These are phyloP conservation scores for Stigmatopora nigra DNA, from an alignment of 2,113 vertebrate species.

Conservation along the genomic window DNA sequence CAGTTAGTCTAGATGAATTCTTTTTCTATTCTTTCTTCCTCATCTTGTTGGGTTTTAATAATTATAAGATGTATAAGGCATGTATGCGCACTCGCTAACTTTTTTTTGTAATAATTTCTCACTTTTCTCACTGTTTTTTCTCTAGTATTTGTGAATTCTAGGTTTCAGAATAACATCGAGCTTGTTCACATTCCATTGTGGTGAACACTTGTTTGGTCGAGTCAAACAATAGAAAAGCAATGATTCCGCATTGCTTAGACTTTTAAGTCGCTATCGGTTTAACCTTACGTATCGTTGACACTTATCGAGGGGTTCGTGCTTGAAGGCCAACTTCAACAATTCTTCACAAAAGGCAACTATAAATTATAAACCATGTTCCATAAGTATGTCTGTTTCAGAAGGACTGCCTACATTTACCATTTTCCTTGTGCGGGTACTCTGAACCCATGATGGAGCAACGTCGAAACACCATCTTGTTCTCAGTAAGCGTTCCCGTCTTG, in stretches of 20 bases:
- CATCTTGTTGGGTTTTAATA: neutral
- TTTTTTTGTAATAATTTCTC: neutral
- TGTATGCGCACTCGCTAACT: neutral
- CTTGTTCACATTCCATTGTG: slow-evolving; percentile 3
- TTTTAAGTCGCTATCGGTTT: neutral
- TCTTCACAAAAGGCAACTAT: neutral
- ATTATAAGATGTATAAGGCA: neutral
- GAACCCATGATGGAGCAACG: slow-evolving; percentile 84
- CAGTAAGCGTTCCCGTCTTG: slow-evolving; percentile 94
- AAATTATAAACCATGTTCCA: neutral
- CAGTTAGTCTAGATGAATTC: neutral
- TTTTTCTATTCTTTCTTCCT: neutral
- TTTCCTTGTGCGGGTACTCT: slow-evolving; percentile 89
- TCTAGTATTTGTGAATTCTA: neutral
- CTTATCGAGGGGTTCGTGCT: neutral
- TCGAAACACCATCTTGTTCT: slow-evolving; percentile 97
- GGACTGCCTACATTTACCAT: slow-evolving; percentile 63
- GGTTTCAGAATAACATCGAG: neutral
- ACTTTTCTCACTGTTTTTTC: neutral
- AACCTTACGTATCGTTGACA: neutral
- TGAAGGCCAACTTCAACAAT: neutral
- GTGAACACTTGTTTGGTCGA: slow-evolving; percentile 5
- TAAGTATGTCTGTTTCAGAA: neutral
- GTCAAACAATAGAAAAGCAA: neutral
- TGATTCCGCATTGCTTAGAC: neutral